Evolutionary conservation across 2,797 vertebrate genomes (phyloP), one percentile per base, ranked within the genome.

Genomic region (Falco naumanni): DNA sequence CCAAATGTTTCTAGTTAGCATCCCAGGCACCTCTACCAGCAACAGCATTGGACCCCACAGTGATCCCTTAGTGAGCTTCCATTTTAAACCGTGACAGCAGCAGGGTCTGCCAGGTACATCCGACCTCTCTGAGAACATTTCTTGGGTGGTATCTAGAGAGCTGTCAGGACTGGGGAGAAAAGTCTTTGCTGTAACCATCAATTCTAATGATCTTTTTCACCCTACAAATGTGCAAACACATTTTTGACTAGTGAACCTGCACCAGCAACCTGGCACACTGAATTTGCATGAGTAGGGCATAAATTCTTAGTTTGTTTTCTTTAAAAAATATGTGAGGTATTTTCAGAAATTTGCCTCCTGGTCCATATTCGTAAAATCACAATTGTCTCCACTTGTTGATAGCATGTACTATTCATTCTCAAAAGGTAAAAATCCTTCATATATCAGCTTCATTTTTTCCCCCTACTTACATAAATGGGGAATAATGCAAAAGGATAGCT

Each of bases 11-110:
- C 84, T 29, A 48, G 19, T 21, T 37, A 34, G 15, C 51, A 78
- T 47, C 48, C 29, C 3, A 1, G 37, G 47, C 63, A 72, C n/a
- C 28, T 34, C 22, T 34, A 17, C 22, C 34, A 37, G 26, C 37
- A 56, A 87, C 63, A 91, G 33, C 56, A 80, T 17, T 51, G 57
- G 14, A 39, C 51, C 28, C 16, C 28, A 24, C 43, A 75, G 54
- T 78, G 60, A 80, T 19, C 37, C 57, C 45, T 79, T 45, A 60
- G 65, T 22, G 2, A 93, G 37, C 24, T 84, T 93, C 91, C 21
- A 39, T 94, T 96, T 95, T 74, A 66, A 91, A 48, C 22, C 4
- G 39, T 92, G 84, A 91, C n/a, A 64, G 10, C 63, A 61, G 19
- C 51, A 47, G 19, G 11, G 29, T 39, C 47, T 77, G 80, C 12